Evolutionary conservation across 1,140 invertebrate genomes (phyloP).

Genomic region (Penaeus chinensis): DNA sequence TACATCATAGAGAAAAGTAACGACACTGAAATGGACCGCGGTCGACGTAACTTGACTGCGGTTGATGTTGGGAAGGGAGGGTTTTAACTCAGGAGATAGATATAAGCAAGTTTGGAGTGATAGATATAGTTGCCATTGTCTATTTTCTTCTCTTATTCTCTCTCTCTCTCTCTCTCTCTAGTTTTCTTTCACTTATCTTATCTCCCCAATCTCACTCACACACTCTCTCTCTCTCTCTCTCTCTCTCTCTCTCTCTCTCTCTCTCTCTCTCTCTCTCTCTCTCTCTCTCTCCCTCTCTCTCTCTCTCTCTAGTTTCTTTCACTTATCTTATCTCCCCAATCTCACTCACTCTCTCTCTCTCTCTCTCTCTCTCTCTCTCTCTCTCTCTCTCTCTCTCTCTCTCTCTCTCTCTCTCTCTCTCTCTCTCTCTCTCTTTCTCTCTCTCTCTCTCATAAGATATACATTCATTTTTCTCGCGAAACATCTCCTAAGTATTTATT

Average conservation of each 20-base stretch:
- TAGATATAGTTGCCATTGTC: not conserved
- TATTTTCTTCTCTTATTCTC: not conserved
- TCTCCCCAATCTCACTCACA: not conserved
- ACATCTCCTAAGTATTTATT: too few species aligned
- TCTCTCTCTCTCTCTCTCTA: not conserved
- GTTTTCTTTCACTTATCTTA: too few species aligned
- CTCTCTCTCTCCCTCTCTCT: not conserved
- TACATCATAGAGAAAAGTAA: too few species aligned
- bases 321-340: not conserved
- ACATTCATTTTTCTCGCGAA: not conserved
- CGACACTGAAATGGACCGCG: too few species aligned
- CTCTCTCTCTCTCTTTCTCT: not conserved
- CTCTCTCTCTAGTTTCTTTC: not conserved
- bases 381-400: not conserved
- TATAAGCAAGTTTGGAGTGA: too few species aligned
- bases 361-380: too few species aligned
- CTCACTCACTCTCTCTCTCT: not conserved
- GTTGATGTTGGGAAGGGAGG: too few species aligned
- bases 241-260: too few species aligned
- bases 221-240: not conserved
- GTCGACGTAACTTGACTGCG: too few species aligned
- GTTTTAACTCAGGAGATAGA: too few species aligned
- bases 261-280: slow-evolving; percentile 14
- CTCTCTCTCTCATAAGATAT: slow-evolving; percentile 1
- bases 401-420: not conserved